Percentiles rank a stretch among this genome's conserved stretches.
Conservation (phyloP, 2,888 invertebrate genomes). For the Eledona agricola region DNA sequence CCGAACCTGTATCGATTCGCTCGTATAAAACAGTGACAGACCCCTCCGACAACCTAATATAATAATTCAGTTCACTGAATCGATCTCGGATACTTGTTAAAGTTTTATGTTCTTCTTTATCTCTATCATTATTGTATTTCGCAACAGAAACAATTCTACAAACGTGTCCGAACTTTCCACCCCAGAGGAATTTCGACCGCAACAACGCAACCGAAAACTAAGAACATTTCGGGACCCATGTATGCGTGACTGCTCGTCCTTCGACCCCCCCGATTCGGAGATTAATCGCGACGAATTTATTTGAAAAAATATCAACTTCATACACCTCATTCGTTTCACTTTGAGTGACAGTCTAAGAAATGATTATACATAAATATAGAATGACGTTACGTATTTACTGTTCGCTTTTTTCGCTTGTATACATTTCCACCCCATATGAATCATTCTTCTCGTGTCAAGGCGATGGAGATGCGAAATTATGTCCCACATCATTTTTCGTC, state of each 20-base stretch:
- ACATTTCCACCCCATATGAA: constrained; percentile 19
- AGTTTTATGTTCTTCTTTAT: constrained; percentile 43
- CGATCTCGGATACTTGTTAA: constrained; percentile 43
- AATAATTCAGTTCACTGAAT: constrained; percentile 45
- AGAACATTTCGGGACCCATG: constrained; percentile 23
- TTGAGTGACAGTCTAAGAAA: constrained; percentile 28
- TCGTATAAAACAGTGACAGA: constrained; percentile 38
- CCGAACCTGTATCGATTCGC: constrained; percentile 32
- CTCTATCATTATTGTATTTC: constrained; percentile 44
- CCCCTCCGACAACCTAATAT: constrained; percentile 37
- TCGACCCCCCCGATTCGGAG: constrained; percentile 8
- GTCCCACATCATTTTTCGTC: constrained; percentile 11
- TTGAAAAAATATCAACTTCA: constrained; percentile 8
- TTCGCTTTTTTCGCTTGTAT: constrained; percentile 11
- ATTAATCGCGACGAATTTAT: constrained; percentile 9
- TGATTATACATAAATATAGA: constrained; percentile 21
- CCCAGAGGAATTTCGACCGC: constrained; percentile 28
- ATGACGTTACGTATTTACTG: constrained; percentile 21
- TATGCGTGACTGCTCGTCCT: constrained; percentile 29
- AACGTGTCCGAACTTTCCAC: constrained; percentile 37
- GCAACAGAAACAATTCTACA: constrained; percentile 39
- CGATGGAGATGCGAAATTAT: constrained; percentile 23
- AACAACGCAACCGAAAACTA: constrained; percentile 23
- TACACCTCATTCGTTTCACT: constrained; percentile 22
- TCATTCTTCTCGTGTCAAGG: constrained; percentile 27